phyloP scores from a whole-genome alignment of 2,797 vertebrate species.

The Picus viridis region DNA sequence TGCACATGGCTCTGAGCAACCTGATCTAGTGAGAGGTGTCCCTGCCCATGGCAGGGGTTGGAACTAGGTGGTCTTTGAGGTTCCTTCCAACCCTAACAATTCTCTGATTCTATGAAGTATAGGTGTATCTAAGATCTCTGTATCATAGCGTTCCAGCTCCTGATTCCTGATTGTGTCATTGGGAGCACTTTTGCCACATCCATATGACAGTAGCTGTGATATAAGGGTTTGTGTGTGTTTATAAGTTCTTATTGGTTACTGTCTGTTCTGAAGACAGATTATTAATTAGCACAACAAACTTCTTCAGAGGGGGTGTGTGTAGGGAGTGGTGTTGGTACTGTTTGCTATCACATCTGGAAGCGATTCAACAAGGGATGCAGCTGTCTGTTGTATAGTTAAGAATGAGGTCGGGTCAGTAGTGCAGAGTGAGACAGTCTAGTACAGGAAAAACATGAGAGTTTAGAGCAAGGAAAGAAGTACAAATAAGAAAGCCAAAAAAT shows the following conservation, averaged over 20 bases:
- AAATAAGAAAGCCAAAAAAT: not conserved
- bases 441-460: not conserved
- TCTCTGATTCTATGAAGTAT: no score
- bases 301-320: not conserved
- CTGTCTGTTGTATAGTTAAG: not conserved
- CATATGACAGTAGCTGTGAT: not conserved
- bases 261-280: not conserved
- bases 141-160: not conserved
- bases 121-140: not conserved
- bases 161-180: accelerated
- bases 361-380: not conserved
- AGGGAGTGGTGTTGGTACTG: not conserved
- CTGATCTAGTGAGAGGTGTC: no score
- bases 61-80: no score
- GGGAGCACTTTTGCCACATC: not conserved
- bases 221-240: not conserved
- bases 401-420: accelerated
- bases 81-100: no score
- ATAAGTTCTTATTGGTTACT: slow-evolving; percentile 23
- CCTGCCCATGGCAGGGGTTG: no score
- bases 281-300: slow-evolving; percentile 41
- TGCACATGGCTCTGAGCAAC: no score
- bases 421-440: not conserved
- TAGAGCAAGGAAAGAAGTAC: not conserved
- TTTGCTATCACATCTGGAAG: not conserved